These are phyloP conservation scores for Lycaon pictus DNA, from an alignment of 2,113 vertebrate genomes.

Conservation along the genomic window DNA sequence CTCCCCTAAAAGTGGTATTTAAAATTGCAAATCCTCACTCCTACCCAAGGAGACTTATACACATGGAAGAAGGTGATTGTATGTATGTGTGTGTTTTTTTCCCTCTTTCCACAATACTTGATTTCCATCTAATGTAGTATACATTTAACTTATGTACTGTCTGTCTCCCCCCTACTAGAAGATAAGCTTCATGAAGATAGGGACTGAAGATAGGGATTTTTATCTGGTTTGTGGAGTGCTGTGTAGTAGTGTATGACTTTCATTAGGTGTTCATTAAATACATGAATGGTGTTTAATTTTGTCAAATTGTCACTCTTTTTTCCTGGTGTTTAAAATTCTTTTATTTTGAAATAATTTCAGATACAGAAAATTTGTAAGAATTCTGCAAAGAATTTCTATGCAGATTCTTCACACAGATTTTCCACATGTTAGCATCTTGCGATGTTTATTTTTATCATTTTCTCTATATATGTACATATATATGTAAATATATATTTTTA, in stretches of 20 bases:
- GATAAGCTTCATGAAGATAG: neutral
- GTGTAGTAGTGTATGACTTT: neutral
- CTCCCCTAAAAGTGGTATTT: neutral
- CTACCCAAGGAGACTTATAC: neutral
- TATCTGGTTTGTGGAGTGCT: neutral
- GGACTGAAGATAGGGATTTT: neutral
- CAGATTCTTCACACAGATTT: neutral
- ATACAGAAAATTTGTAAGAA: neutral
- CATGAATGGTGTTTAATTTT: neutral
- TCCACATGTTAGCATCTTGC: neutral
- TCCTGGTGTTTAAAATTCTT: neutral
- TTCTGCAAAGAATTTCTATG: neutral
- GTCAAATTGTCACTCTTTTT: neutral
- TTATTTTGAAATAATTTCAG: slow-evolving; percentile 37
- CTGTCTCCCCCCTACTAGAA: neutral
- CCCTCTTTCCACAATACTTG: neutral
- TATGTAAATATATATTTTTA: neutral
- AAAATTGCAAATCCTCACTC: neutral
- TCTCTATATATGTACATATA: neutral
- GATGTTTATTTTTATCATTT: slow-evolving; percentile 3
- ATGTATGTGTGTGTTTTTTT: neutral
- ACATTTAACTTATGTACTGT: neutral
- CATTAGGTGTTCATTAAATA: neutral
- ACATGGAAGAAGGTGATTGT: neutral
- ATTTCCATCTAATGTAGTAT: neutral